phyloP scores from a whole-genome alignment of 1,140 invertebrate genomes.

The Caenorhabditis brenneri region DNA sequence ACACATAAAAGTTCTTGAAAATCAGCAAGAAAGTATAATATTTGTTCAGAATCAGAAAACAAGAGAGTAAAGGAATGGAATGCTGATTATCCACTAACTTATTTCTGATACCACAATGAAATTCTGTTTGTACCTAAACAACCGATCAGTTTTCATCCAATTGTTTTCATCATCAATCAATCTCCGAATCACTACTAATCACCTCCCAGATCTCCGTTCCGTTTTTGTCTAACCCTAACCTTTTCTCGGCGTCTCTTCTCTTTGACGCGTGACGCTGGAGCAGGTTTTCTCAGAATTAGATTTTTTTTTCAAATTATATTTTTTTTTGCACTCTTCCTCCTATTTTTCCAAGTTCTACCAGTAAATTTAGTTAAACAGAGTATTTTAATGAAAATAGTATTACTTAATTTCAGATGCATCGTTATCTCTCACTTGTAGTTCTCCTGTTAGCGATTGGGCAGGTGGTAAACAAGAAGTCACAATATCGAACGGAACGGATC shows the following conservation, averaged over 20 bases:
- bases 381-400: not conserved
- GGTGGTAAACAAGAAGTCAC: not conserved
- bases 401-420: not conserved
- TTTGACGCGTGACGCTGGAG: not conserved
- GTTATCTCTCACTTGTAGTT: not conserved
- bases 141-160: not conserved
- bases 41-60: no score
- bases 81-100: no score
- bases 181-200: not conserved
- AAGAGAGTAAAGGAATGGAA: no score
- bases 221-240: not conserved
- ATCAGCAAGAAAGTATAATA: no score
- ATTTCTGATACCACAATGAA: no score
- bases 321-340: not conserved
- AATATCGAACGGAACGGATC: constrained; percentile 12
- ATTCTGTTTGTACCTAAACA: no score
- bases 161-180: not conserved
- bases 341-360: not conserved
- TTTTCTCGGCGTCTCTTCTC: not conserved
- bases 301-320: not conserved
- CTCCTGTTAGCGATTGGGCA: not conserved
- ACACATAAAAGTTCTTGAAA: no score
- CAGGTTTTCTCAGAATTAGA: not conserved
- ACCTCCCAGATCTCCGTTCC: not conserved
- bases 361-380: not conserved